phyloP scores from a whole-genome alignment of 1,140 invertebrate species.

The Pteromalus puparum region DNA sequence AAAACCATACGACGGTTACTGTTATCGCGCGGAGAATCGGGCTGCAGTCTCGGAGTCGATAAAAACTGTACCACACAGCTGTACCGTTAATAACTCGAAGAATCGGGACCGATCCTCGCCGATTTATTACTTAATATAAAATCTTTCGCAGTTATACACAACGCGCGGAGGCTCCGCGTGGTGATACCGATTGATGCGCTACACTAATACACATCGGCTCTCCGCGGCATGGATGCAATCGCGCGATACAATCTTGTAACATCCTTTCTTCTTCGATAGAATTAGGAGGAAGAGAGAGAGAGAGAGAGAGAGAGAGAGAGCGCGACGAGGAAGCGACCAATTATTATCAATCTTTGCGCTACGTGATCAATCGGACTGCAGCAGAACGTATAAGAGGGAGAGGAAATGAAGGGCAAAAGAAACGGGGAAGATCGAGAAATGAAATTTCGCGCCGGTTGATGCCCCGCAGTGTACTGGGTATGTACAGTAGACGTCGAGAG shows the following conservation, averaged over 20 bases:
- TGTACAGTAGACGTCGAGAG: background rate
- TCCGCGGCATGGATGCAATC: background rate
- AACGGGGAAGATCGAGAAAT: conserved; percentile 29
- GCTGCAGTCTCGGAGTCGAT: too few species aligned
- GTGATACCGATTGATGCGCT: background rate
- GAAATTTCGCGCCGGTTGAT: conserved; percentile 32
- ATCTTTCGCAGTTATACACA: conserved; percentile 2
- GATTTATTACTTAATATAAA: conserved; percentile 39
- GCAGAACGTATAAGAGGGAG: background rate
- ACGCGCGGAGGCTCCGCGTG: background rate
- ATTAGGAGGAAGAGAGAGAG: conserved; percentile 6
- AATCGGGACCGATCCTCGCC: background rate
- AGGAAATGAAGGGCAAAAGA: conserved; percentile 28
- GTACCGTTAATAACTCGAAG: background rate
- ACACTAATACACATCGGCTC: conserved; percentile 1
- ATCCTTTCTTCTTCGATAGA: conserved; percentile 15
- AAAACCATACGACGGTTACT: background rate
- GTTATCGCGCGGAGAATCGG: background rate
- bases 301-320: too few species aligned
- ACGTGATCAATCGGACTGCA: conserved; percentile 40
- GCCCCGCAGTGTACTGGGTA: background rate
- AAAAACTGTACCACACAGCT: background rate
- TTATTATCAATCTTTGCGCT: conserved; percentile 51
- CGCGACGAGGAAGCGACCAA: conserved; percentile 48
- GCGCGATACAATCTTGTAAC: background rate